Evolutionary conservation across 2,888 invertebrate species (phyloP).

Genomic region (Ametastegia equiseti): DNA sequence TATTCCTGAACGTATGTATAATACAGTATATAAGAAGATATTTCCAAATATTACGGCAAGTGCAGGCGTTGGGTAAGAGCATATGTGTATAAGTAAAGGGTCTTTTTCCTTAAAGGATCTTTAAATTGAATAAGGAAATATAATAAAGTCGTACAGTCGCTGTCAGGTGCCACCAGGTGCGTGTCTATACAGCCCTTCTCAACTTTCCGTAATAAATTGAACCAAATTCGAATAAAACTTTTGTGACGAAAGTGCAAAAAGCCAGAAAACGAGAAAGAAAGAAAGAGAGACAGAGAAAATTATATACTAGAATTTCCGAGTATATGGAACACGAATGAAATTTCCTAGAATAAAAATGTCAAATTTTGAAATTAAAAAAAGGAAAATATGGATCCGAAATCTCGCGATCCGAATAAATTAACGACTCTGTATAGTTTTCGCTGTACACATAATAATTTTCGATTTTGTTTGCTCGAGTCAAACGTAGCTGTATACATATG

Average conservation of each 20-base stretch:
- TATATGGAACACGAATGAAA: no score
- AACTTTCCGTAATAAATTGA: not conserved
- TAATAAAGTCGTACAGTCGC: conserved; percentile 10
- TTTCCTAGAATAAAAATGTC: no score
- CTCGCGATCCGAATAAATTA: not conserved
- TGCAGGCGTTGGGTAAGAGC: not conserved
- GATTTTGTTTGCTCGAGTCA: not conserved
- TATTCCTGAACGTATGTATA: not conserved
- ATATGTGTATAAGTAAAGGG: not conserved
- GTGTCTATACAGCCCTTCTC: not conserved
- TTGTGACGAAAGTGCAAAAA: no score
- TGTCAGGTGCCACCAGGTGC: not conserved
- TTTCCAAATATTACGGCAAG: not conserved
- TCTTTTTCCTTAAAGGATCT: not conserved
- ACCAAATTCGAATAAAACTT: no score
- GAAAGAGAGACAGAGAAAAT: no score
- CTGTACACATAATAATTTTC: not conserved
- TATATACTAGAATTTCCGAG: no score
- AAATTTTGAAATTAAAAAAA: no score
- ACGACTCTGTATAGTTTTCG: conserved; percentile 4
- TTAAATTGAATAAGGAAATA: conserved; percentile 17
- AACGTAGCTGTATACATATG: not conserved
- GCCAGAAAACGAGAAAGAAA: no score
- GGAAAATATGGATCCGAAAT: not conserved
- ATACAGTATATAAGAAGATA: not conserved